phyloP scores from a whole-genome alignment of 2,113 vertebrate species.

The Myotis davidii region DNA sequence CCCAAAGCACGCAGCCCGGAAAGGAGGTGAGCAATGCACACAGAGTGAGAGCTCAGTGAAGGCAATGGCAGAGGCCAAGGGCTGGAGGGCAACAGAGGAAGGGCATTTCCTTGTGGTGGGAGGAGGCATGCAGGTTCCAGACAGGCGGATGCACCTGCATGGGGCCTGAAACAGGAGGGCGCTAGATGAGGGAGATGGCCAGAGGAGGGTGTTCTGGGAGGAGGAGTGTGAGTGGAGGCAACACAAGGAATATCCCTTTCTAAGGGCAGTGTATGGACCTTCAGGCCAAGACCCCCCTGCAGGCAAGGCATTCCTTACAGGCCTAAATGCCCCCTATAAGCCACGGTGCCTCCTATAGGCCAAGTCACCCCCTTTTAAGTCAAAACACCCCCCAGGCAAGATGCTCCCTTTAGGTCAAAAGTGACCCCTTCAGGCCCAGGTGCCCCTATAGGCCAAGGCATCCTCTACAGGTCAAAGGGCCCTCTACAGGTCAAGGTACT shows the following conservation, averaged over 20 bases:
- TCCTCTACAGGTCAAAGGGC: not conserved
- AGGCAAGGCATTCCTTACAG: not conserved
- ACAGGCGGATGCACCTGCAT: not conserved
- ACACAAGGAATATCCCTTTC: not conserved
- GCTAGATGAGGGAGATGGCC: rapidly evolving
- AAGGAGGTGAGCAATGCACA: rapidly evolving
- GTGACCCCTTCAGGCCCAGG: not conserved
- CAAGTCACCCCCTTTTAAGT: not conserved
- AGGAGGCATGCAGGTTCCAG: not conserved
- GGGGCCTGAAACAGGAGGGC: not conserved
- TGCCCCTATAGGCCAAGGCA: not conserved
- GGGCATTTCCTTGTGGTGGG: not conserved
- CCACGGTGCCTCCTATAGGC: not conserved
- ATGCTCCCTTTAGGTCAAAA: not conserved
- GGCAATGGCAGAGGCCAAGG: not conserved
- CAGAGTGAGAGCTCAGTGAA: not conserved
- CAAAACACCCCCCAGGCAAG: not conserved
- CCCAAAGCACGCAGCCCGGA: not conserved
- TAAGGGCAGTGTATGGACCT: not conserved
- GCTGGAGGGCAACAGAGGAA: too few relatives aligned
- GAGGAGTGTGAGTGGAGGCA: too few relatives aligned
- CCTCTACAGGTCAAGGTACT: not conserved
- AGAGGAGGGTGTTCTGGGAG: not conserved
- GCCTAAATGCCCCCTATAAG: not conserved
- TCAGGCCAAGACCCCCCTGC: not conserved